These are phyloP conservation scores for Omphaloscelis lunosa DNA, from an alignment of 2,888 invertebrate genomes.

Conservation along the genomic window DNA sequence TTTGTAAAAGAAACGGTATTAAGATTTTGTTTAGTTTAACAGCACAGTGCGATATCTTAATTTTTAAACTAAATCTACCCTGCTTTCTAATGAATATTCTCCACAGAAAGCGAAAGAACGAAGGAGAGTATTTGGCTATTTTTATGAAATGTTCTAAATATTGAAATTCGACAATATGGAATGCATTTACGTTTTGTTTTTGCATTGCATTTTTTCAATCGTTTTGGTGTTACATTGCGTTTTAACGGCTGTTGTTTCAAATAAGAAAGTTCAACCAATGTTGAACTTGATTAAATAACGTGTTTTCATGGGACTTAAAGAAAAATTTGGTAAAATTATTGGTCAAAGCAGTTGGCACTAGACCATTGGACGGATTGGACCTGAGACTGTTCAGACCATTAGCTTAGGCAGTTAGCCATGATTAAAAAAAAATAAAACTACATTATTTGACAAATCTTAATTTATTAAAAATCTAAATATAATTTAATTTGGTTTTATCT, in stretches of 20 bases:
- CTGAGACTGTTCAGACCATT: background rate
- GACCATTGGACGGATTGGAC: no score
- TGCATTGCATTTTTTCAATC: background rate
- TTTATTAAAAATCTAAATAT: conserved; percentile 13
- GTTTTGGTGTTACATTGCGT: background rate
- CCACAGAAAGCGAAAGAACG: background rate
- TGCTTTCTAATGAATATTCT: background rate
- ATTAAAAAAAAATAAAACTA: background rate
- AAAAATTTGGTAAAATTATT: background rate
- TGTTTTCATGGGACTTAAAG: background rate
- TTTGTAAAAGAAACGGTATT: background rate
- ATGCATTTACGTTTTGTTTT: conserved; percentile 23
- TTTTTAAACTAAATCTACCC: background rate
- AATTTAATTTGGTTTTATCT: conserved; percentile 37
- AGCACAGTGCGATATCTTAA: background rate
- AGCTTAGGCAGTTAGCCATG: background rate
- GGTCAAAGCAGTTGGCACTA: background rate
- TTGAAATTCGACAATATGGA: background rate
- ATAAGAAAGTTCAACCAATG: no score
- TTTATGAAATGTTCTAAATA: background rate
- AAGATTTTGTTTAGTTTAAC: no score
- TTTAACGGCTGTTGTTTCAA: background rate
- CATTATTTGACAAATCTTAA: no score
- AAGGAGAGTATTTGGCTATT: background rate
- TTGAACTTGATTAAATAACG: no score